Conservation (phyloP, 2,888 invertebrate genomes). For the Conistra vaccinii region DNA sequence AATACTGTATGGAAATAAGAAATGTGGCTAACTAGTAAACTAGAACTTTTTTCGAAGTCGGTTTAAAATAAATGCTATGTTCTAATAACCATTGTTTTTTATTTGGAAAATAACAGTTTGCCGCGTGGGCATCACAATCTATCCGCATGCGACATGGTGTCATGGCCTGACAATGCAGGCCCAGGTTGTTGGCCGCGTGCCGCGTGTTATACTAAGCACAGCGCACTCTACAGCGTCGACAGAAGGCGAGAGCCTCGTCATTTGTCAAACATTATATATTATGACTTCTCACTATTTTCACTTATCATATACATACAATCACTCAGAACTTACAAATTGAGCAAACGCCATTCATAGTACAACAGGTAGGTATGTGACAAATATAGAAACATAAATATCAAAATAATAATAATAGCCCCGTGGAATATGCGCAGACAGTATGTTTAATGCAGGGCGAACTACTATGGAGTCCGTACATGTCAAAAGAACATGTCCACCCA, state of each 20-base stretch:
- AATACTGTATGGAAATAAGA: too few species aligned
- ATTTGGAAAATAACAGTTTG: conserved; percentile 36
- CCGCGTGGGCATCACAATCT: conserved; percentile 20
- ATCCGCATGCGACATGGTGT: too few species aligned
- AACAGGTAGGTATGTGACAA: conserved; percentile 11
- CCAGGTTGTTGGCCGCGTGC: conserved; percentile 7
- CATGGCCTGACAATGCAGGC: neutral
- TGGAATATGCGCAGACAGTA: neutral
- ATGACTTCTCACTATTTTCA: conserved; percentile 12
- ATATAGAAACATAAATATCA: neutral
- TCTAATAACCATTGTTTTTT: conserved; percentile 14
- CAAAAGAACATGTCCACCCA: too few species aligned
- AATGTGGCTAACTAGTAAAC: too few species aligned
- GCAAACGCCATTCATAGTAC: conserved; percentile 13
- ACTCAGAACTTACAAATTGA: conserved; percentile 19
- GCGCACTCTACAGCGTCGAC: conserved; percentile 17
- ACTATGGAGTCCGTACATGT: too few species aligned
- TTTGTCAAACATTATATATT: conserved; percentile 12
- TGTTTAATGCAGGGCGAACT: neutral
- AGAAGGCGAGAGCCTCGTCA: conserved; percentile 14
- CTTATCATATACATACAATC: neutral
- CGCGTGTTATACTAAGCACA: neutral
- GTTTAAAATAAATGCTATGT: conserved; percentile 11
- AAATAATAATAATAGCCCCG: neutral
- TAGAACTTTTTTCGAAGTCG: neutral